A percentile compares a stretch with the other conserved stretches of the same genome.
Evolutionary conservation across 2,888 invertebrate species (phyloP).

Genomic region (Eristalinus sepulchralis): DNA sequence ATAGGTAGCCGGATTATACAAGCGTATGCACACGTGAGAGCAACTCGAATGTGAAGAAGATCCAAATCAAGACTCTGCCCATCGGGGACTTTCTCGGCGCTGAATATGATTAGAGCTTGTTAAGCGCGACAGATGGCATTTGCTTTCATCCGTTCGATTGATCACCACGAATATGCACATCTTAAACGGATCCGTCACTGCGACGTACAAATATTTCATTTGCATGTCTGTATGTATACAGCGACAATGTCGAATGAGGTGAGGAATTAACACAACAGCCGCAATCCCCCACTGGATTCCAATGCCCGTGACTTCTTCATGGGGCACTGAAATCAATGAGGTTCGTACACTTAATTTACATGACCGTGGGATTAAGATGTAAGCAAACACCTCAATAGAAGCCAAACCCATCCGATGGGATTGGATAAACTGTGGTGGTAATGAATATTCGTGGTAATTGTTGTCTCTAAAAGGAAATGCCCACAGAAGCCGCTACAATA

Average conservation of each 20-base stretch:
- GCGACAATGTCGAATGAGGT: slow-evolving; percentile 11
- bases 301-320: neutral
- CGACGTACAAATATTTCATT: slow-evolving; percentile 21
- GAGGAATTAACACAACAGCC: neutral
- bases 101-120: neutral
- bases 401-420: neutral
- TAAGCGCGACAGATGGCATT: neutral
- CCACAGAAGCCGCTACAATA: neutral
- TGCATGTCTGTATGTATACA: neutral
- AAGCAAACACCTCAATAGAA: slow-evolving; percentile 1
- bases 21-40: neutral
- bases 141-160: neutral
- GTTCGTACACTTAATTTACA: neutral
- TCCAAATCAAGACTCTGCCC: neutral
- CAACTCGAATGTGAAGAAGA: neutral
- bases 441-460: slow-evolving; percentile 11
- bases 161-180: neutral
- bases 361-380: slow-evolving; percentile 19
- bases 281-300: neutral
- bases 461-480: neutral
- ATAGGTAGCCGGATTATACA: neutral
- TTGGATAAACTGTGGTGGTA: neutral
- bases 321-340: neutral
- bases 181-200: slow-evolving; percentile 1
- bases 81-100: neutral